A percentile compares a stretch with the other conserved stretches of the same genome.
Conservation (phyloP, 2,888 invertebrate genomes). For the Pandemis corylana region DNA sequence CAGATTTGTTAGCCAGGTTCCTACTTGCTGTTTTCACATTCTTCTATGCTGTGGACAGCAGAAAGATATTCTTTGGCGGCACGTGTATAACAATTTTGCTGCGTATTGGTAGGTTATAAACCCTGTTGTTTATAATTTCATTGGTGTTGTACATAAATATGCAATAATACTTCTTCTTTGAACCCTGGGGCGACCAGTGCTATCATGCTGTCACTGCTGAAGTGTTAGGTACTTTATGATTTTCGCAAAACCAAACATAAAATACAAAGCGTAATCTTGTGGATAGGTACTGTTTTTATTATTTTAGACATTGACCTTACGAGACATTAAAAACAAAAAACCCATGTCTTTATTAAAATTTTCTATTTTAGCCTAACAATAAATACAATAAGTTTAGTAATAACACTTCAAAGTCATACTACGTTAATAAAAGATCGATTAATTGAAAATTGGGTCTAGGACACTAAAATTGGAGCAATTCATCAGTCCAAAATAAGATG, state of each 20-base stretch:
- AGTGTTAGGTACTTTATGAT: no score
- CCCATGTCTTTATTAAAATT: not conserved
- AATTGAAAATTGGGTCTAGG: constrained; percentile 32
- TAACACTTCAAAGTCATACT: constrained; percentile 1
- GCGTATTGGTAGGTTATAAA: constrained; percentile 85
- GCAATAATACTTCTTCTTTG: not conserved
- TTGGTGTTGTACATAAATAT: no score
- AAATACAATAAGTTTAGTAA: not conserved
- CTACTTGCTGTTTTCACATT: constrained; percentile 86
- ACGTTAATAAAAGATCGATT: constrained; percentile 13
- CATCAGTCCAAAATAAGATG: constrained; percentile 21
- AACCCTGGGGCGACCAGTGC: not conserved
- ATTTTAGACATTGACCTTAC: no score
- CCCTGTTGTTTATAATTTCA: not conserved
- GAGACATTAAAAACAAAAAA: no score
- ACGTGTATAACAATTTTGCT: constrained; percentile 87
- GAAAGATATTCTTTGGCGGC: constrained; percentile 87
- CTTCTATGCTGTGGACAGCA: constrained; percentile 86
- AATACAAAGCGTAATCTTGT: no score
- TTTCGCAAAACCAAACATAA: no score
- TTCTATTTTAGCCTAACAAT: not conserved
- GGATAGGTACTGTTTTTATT: no score
- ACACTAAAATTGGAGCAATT: constrained; percentile 11
- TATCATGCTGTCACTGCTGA: not conserved
- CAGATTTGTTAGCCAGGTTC: constrained; percentile 88